Conservation (phyloP, 2,113 vertebrate species). For the Macrotis lagotis region DNA sequence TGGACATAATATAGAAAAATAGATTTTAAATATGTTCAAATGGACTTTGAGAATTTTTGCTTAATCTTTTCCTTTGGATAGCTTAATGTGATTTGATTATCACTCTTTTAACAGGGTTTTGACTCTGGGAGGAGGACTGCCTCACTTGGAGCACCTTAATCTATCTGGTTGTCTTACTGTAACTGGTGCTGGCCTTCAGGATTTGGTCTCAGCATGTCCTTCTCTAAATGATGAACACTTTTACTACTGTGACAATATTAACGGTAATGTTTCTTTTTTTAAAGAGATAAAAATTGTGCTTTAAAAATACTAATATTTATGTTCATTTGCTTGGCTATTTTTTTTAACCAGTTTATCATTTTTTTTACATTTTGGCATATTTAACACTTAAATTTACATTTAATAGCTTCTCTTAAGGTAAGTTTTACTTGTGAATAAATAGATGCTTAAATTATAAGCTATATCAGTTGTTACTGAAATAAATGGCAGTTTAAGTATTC, state of each 20-base stretch:
- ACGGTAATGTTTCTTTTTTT: slow-evolving; percentile 89
- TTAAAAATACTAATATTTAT: slow-evolving; percentile 48
- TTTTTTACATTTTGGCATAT: slow-evolving; percentile 57
- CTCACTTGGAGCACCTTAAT: slow-evolving; percentile 94
- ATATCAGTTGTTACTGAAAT: slow-evolving; percentile 4
- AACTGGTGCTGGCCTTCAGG: slow-evolving; percentile 94
- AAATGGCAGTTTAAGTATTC: slow-evolving; percentile 12
- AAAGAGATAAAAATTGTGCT: slow-evolving; percentile 24
- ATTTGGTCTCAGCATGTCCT: slow-evolving; percentile 94
- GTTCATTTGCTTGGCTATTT: slow-evolving; percentile 34
- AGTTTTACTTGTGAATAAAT: slow-evolving; percentile 33
- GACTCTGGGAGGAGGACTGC: slow-evolving; percentile 94
- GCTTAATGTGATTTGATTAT: background rate
- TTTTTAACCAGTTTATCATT: background rate
- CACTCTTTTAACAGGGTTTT: slow-evolving; percentile 88
- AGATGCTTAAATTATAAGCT: slow-evolving; percentile 25
- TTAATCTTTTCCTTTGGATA: background rate
- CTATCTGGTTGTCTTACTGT: slow-evolving; percentile 96
- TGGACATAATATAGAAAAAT: background rate
- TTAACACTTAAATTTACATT: background rate
- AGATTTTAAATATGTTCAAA: background rate
- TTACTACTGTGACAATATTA: slow-evolving; percentile 99
- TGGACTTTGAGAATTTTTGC: rapidly evolving
- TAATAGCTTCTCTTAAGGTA: slow-evolving; percentile 46
- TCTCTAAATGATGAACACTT: slow-evolving; percentile 97